phyloP scores from a whole-genome alignment of 2,113 vertebrate genomes.

The Camelus bactrianus region DNA sequence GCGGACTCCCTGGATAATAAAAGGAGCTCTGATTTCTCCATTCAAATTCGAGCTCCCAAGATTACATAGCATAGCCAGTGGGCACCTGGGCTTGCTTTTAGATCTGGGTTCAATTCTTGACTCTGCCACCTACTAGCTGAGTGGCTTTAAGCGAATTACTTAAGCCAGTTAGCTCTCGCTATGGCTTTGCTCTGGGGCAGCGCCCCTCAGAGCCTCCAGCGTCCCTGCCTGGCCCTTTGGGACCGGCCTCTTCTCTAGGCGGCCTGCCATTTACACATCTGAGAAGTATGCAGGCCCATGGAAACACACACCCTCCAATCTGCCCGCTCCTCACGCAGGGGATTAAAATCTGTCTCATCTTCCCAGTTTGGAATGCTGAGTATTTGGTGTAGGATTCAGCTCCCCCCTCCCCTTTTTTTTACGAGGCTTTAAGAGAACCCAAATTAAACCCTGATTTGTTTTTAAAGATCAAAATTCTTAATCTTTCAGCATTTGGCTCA shows the following conservation, averaged over 20 bases:
- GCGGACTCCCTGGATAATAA: not conserved
- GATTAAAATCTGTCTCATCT: slow-evolving; percentile 74
- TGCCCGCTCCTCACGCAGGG: slow-evolving; percentile 54
- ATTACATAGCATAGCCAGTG: not conserved
- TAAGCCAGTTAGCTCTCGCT: not conserved
- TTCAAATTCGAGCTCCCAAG: not conserved
- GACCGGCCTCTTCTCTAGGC: not conserved
- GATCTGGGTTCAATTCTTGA: not conserved
- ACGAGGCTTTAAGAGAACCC: slow-evolving; percentile 76
- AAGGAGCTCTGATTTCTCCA: not conserved
- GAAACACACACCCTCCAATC: slow-evolving; percentile 14
- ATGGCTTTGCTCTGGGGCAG: not conserved
- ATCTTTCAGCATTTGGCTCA: slow-evolving; percentile 75
- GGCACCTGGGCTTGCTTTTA: not conserved
- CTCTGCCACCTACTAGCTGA: not conserved
- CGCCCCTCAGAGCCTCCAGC: not conserved
- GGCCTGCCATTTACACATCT: slow-evolving; percentile 58
- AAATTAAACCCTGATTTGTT: slow-evolving; percentile 81
- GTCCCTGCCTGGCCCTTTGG: not conserved
- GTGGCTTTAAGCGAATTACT: not conserved
- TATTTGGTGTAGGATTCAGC: slow-evolving; percentile 77
- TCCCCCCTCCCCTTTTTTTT: slow-evolving; percentile 51
- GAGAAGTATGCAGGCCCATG: slow-evolving; percentile 56
- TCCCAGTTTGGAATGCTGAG: slow-evolving; percentile 75
- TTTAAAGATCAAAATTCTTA: slow-evolving; percentile 76